These are phyloP conservation scores for Timema podura DNA, from an alignment of 2,888 invertebrate species.

Conservation along the genomic window DNA sequence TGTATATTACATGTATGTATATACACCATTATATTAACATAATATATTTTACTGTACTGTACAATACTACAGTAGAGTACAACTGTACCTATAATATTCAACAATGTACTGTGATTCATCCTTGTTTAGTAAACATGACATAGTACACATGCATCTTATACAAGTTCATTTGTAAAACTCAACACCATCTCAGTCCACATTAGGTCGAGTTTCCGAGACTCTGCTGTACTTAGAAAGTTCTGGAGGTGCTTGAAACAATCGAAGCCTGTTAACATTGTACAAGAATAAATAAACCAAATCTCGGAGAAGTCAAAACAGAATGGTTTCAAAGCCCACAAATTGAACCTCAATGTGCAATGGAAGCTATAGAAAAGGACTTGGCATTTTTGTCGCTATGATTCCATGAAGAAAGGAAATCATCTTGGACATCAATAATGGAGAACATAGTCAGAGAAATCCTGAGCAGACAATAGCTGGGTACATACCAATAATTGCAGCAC, in stretches of 20 bases:
- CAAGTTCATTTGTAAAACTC: too few relatives aligned
- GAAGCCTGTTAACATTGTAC: not conserved
- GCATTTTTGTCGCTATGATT: slow-evolving; percentile 13
- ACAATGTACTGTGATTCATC: too few relatives aligned
- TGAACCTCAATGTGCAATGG: slow-evolving; percentile 9
- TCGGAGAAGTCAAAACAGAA: slow-evolving; percentile 15
- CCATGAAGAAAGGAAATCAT: not conserved
- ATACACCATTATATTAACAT: too few relatives aligned
- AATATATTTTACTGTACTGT: too few relatives aligned
- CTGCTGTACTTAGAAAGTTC: slow-evolving; percentile 13
- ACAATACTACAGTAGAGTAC: too few relatives aligned
- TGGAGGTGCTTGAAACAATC: not conserved
- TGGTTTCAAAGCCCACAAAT: slow-evolving; percentile 17
- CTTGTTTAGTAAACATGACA: too few relatives aligned
- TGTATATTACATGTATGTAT: too few relatives aligned
- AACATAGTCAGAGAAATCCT: too few relatives aligned
- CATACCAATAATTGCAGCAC: slow-evolving; percentile 19
- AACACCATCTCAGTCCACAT: too few relatives aligned
- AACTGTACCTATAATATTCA: too few relatives aligned
- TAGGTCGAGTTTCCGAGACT: too few relatives aligned
- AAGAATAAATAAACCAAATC: not conserved
- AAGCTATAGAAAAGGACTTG: slow-evolving; percentile 12
- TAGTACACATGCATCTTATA: too few relatives aligned
- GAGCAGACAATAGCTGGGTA: slow-evolving; percentile 17
- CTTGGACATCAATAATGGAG: slow-evolving; percentile 6